These are phyloP conservation scores for Holothuria glaberrima DNA, from an alignment of 35 echinoderm and acorn worm species.

Conservation along the genomic window DNA sequence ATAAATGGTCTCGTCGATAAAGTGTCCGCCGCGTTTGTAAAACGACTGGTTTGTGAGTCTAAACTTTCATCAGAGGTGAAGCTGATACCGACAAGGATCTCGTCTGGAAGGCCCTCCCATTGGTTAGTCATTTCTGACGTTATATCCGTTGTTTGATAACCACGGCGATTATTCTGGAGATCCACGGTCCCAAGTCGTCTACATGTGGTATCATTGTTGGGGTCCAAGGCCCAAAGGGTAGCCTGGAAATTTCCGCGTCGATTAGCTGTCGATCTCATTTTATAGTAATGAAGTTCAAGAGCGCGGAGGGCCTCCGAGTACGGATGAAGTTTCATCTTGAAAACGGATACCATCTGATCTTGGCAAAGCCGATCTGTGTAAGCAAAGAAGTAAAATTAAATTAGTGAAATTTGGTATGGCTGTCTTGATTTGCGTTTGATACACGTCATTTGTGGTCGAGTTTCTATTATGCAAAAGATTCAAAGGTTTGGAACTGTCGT, in stretches of 20 bases:
- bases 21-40: not conserved
- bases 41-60: not conserved
- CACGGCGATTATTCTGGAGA: conserved; percentile 21
- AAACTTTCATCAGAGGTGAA: not conserved
- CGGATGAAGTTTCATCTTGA: conserved; percentile 37
- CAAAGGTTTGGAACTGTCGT: no score
- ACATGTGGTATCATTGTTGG: not conserved
- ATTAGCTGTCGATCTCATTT: not conserved
- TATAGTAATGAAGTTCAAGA: conserved; percentile 49
- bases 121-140: conserved; percentile 21
- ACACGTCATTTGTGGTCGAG: no score
- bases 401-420: no score
- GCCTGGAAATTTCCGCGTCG: not conserved
- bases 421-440: no score
- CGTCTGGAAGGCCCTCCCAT: conserved; percentile 19
- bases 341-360: conserved; percentile 12
- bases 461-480: no score
- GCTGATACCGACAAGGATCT: conserved; percentile 21
- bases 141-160: conserved; percentile 39
- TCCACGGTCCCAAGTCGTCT: not conserved
- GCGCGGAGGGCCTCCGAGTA: conserved; percentile 25
- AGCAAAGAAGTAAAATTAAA: not conserved
- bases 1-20: conserved; percentile 36
- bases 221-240: conserved; percentile 16
- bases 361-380: conserved; percentile 36